These are phyloP conservation scores for Phaethon lepturus DNA, from an alignment of 2,113 vertebrate species.

Conservation along the genomic window DNA sequence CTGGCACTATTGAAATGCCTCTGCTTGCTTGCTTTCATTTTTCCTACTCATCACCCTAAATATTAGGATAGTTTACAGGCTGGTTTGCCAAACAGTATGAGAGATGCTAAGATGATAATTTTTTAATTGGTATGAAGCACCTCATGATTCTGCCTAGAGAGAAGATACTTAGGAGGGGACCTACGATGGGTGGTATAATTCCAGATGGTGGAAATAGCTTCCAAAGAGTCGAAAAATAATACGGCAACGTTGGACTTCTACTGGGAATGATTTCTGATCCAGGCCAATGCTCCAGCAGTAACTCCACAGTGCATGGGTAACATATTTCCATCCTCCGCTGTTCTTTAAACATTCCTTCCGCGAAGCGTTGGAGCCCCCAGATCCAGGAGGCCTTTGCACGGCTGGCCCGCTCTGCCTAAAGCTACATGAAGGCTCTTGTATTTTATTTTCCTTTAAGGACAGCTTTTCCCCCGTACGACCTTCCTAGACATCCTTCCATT, in stretches of 20 bases:
- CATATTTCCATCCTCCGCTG: background rate
- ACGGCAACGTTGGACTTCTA: background rate
- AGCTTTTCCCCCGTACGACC: background rate
- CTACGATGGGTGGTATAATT: background rate
- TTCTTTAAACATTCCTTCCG: background rate
- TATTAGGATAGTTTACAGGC: slow-evolving; percentile 48
- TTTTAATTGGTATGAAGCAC: slow-evolving; percentile 39
- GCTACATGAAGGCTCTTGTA: background rate
- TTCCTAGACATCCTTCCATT: background rate
- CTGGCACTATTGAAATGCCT: slow-evolving; percentile 15
- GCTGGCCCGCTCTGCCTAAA: rapidly evolving
- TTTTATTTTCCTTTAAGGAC: background rate
- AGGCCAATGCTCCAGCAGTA: background rate
- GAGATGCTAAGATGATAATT: background rate
- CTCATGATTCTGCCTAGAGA: background rate
- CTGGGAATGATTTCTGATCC: background rate
- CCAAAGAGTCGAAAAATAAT: background rate
- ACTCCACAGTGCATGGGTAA: background rate
- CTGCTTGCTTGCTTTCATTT: slow-evolving; percentile 13
- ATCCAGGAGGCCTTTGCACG: background rate
- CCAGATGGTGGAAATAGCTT: slow-evolving; percentile 23
- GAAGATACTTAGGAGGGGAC: background rate
- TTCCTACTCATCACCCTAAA: slow-evolving; percentile 20
- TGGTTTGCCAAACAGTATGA: slow-evolving; percentile 36
- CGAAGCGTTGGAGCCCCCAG: background rate